phyloP scores from a whole-genome alignment of 1,140 invertebrate genomes.

The Saccostrea glomerata region DNA sequence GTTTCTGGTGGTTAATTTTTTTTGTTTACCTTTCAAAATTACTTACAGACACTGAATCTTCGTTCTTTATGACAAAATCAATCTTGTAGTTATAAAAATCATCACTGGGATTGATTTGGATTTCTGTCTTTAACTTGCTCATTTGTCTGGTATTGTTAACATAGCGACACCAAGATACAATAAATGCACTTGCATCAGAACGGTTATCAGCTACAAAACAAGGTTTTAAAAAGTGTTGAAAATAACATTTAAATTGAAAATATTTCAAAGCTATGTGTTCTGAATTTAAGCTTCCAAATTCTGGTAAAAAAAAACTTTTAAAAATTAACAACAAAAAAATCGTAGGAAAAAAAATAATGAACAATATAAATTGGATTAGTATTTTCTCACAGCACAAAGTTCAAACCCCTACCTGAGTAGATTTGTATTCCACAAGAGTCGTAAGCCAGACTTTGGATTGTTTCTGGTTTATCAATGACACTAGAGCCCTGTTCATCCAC shows the following conservation, averaged over 20 bases:
- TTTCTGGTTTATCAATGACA: conserved; percentile 27
- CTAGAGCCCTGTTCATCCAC: conserved; percentile 23
- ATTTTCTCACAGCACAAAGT: too few relatives aligned
- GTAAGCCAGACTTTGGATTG: background rate
- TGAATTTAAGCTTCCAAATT: too few relatives aligned
- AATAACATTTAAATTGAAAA: too few relatives aligned
- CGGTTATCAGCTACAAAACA: background rate
- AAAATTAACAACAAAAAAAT: too few relatives aligned
- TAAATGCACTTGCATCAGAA: conserved; percentile 17
- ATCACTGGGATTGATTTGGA: conserved; percentile 52
- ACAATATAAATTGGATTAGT: too few relatives aligned
- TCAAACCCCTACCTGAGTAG: conserved; percentile 27
- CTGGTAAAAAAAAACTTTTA: too few relatives aligned
- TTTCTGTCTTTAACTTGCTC: background rate
- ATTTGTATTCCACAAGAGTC: conserved; percentile 59
- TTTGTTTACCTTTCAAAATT: background rate
- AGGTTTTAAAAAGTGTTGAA: background rate
- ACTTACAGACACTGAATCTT: conserved; percentile 51
- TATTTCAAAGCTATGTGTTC: too few relatives aligned
- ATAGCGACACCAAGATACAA: conserved; percentile 56
- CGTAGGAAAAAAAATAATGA: too few relatives aligned
- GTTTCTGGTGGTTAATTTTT: too few relatives aligned
- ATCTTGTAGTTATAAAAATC: conserved; percentile 49
- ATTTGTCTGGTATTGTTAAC: conserved; percentile 43
- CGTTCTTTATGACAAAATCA: conserved; percentile 39